Evolutionary conservation across 2,113 vertebrate species (phyloP), one percentile per base, ranked within the genome.

Genomic region (Cyphomyrus plagiostoma): DNA sequence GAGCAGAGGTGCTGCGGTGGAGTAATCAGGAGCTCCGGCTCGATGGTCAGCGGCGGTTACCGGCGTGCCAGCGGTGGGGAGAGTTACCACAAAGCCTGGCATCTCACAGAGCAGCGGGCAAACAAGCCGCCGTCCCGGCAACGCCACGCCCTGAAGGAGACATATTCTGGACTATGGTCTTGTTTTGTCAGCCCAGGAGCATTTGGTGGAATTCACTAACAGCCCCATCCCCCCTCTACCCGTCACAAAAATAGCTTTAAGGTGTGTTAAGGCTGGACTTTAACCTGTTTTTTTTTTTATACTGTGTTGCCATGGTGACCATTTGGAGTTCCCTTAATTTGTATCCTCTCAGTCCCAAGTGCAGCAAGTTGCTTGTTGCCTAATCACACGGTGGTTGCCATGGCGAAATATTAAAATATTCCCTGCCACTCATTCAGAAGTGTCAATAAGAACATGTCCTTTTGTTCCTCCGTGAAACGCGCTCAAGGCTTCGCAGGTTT

Each of bases 261-360:
- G 94, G 94, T 95, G 93, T 95, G 94, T 95, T 95, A 95, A 93
- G 92, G 92, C 93, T 94, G 94, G 95, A 96, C 95, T 95, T 95
- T 95, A 93, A 95, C 94, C 95, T 91, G 90, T 77, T 85, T 88
- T 85, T 84, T 70, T 70, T 35, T 35, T 35, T 92, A 93, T 92
- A 91, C 91, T 90, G 39, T 91, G 93, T 96, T 93, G 92, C 95
- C 94, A 91, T 92, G 94, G 93, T 90, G 94, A 95, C 94, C 74
- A 90, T 89, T 93, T 94, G 91, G 90, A 93, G 92, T 95, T 95
- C 90, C 91, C 92, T 94, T 95, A 92, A 95, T 95, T 94, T 94
- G 92, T 94, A 94, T 95, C 93, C 93, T 95, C 93, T 95, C 91
- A 92, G 93, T 94, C 91, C 92, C 90, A 91, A 95, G 92, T 93